phyloP scores from a whole-genome alignment of 2,888 invertebrate species.

The Drosophila incognita region DNA sequence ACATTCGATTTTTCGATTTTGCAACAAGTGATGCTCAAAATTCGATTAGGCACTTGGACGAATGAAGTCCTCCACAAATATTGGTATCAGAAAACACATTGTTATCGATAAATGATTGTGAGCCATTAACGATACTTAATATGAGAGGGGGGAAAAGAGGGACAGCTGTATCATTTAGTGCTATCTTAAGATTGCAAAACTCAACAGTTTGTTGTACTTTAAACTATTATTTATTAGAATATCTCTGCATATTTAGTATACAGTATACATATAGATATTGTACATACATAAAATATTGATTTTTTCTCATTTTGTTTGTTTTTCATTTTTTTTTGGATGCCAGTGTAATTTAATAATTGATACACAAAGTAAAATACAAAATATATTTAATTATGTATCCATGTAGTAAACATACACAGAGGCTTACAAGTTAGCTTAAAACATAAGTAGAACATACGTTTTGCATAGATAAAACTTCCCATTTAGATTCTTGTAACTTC shows the following conservation, averaged over 20 bases:
- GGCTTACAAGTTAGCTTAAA: constrained; percentile 70
- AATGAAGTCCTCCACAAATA: neutral
- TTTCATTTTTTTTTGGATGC: constrained; percentile 27
- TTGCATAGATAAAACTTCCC: constrained; percentile 26
- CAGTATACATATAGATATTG: constrained; percentile 68
- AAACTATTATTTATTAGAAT: constrained; percentile 80
- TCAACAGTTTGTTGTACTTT: constrained; percentile 42
- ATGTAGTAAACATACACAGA: constrained; percentile 59
- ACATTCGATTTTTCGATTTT: neutral
- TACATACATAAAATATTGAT: constrained; percentile 64
- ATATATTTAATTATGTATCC: constrained; percentile 36
- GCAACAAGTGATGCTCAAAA: neutral
- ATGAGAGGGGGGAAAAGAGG: fast-evolving
- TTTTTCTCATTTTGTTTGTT: constrained; percentile 5
- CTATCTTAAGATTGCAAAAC: neutral
- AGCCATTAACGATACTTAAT: neutral
- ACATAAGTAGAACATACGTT: constrained; percentile 43
- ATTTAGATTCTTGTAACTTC: constrained; percentile 31
- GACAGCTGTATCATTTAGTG: neutral
- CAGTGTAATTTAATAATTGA: constrained; percentile 38
- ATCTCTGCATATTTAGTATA: constrained; percentile 73
- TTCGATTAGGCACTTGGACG: neutral
- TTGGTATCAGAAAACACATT: neutral
- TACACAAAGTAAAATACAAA: constrained; percentile 49
- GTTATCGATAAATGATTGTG: neutral